A percentile compares a stretch with the other conserved stretches of the same genome.
Evolutionary conservation across 2,113 vertebrate species (phyloP).

Genomic region (Channa maculata): DNA sequence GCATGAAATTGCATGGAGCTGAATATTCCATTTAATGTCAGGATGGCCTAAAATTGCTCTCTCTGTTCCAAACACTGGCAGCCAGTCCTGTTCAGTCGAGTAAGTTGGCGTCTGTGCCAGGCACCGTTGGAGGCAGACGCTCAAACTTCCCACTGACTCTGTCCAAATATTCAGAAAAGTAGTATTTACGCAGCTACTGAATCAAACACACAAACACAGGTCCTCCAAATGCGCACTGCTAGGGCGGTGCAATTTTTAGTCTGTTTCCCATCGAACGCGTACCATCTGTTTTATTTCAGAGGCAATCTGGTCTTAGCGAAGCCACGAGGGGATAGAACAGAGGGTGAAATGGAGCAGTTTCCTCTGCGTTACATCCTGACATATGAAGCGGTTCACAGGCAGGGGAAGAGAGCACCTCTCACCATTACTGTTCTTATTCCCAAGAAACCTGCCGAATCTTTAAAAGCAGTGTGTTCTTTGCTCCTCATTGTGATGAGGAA

Average conservation of each 20-base stretch:
- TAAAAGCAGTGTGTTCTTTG: background rate
- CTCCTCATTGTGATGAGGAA: background rate
- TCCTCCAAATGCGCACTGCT: constrained; percentile 70
- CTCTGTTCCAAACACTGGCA: constrained; percentile 67
- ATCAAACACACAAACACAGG: constrained; percentile 69
- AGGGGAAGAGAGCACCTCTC: constrained; percentile 35
- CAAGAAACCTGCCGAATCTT: constrained; percentile 27
- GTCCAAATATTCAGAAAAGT: constrained; percentile 72
- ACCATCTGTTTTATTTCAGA: constrained; percentile 86
- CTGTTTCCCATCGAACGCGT: constrained; percentile 74
- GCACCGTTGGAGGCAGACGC: constrained; percentile 73
- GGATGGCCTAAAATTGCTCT: constrained; percentile 50
- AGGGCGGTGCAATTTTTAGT: constrained; percentile 78
- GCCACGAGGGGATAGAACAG: constrained; percentile 76
- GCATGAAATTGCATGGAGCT: constrained; percentile 60
- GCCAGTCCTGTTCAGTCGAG: constrained; percentile 27
- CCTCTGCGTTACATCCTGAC: constrained; percentile 69
- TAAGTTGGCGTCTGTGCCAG: constrained; percentile 53
- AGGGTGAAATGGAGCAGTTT: constrained; percentile 73
- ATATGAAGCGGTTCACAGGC: constrained; percentile 74
- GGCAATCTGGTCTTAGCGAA: constrained; percentile 79
- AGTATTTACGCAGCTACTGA: constrained; percentile 66
- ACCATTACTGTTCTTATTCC: constrained; percentile 35
- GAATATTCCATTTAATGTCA: constrained; percentile 70
- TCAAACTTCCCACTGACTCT: constrained; percentile 69